A percentile compares a stretch with the other conserved stretches of the same genome.
Evolutionary conservation across 2,113 vertebrate genomes (phyloP).

Genomic region (Hymenochirus boettgeri): DNA sequence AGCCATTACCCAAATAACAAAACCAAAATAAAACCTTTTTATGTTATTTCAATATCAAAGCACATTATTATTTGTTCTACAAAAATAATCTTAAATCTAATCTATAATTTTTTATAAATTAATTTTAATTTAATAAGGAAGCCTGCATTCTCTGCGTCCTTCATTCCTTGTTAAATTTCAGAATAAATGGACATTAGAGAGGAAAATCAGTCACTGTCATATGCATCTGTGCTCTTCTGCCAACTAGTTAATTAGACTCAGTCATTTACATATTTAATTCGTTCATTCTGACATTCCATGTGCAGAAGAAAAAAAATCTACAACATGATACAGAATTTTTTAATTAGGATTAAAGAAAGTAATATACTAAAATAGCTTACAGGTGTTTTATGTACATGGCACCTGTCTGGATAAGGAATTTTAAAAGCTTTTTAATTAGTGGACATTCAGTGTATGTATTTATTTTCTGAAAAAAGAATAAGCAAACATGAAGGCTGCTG

Average conservation of each 20-base stretch:
- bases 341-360: conserved; percentile 59
- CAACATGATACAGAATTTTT: conserved; percentile 52
- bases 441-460: too few relatives aligned
- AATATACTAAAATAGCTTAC: conserved; percentile 52
- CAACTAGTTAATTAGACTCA: conserved; percentile 89
- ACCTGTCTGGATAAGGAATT: conserved; percentile 49
- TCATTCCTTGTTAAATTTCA: conserved; percentile 4
- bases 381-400: conserved; percentile 57
- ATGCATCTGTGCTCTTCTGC: conserved; percentile 83
- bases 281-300: conserved; percentile 76
- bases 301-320: conserved; percentile 50
- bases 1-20: too few relatives aligned
- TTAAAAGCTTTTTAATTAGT: conserved; percentile 41
- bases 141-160: too few relatives aligned
- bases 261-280: conserved; percentile 96
- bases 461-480: too few relatives aligned
- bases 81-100: too few relatives aligned
- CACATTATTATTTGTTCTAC: too few relatives aligned
- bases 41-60: too few relatives aligned
- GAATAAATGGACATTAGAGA: conserved; percentile 62
- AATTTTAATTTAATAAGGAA: too few relatives aligned
- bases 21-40: too few relatives aligned
- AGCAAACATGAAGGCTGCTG: too few relatives aligned
- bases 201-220: conserved; percentile 89
- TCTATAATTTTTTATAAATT: too few relatives aligned